A percentile compares a stretch with the other conserved stretches of the same genome.
These are phyloP conservation scores for Drosophila anceps DNA, from an alignment of 2,888 invertebrate species.

Conservation along the genomic window DNA sequence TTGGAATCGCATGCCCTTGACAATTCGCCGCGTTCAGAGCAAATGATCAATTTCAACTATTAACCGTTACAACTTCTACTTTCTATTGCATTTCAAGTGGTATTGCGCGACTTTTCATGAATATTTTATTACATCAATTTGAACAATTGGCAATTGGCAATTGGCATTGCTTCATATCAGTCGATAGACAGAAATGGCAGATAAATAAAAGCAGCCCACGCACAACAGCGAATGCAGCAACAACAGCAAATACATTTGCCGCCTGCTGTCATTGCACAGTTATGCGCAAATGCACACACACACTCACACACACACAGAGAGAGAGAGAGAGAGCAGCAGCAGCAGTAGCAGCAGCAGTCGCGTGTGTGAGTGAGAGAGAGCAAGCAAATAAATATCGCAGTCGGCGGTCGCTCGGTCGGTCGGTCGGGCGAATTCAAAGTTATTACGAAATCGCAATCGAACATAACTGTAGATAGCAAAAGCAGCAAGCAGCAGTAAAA, in stretches of 20 bases:
- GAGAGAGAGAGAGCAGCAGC: no score
- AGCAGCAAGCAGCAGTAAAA: slow-evolving; percentile 35
- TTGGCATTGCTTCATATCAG: slow-evolving; percentile 40
- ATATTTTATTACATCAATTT: slow-evolving; percentile 54
- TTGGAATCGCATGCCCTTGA: slow-evolving; percentile 18
- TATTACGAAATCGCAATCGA: slow-evolving; percentile 80
- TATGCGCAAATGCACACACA: slow-evolving; percentile 32
- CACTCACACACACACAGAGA: neutral
- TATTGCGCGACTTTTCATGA: slow-evolving; percentile 38
- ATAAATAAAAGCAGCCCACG: slow-evolving; percentile 68
- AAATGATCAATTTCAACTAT: slow-evolving; percentile 3
- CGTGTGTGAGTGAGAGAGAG: slow-evolving; percentile 39
- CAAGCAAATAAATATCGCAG: slow-evolving; percentile 65
- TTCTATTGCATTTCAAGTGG: slow-evolving; percentile 17
- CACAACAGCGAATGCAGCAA: slow-evolving; percentile 34
- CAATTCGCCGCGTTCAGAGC: slow-evolving; percentile 6
- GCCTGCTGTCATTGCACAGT: slow-evolving; percentile 53
- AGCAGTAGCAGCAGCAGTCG: no score
- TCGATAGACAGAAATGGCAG: slow-evolving; percentile 46
- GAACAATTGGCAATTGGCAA: slow-evolving; percentile 52
- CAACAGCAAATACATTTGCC: slow-evolving; percentile 28
- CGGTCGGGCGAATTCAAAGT: slow-evolving; percentile 61
- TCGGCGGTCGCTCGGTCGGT: slow-evolving; percentile 61
- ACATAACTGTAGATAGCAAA: slow-evolving; percentile 77
- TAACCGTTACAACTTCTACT: slow-evolving; percentile 13